These are phyloP conservation scores for Mus caroli DNA, from an alignment of 2,797 vertebrate species.

Conservation along the genomic window DNA sequence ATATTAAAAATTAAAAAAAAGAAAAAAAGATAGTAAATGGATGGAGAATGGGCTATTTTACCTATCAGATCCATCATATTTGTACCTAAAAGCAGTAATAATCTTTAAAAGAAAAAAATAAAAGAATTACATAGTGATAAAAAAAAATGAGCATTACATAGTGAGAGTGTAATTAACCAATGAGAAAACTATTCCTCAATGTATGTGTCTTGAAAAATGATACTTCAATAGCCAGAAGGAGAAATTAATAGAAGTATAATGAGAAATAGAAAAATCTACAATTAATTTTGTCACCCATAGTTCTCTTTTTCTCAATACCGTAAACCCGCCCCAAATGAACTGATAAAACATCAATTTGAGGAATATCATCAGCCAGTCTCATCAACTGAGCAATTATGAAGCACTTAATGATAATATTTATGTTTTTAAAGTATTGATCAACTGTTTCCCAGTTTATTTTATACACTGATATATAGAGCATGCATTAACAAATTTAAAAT, in stretches of 20 bases:
- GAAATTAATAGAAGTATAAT: conserved; percentile 10
- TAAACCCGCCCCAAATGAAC: background rate
- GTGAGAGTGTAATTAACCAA: background rate
- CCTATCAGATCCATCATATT: conserved; percentile 50
- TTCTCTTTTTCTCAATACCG: conserved; percentile 1
- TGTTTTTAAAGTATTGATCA: background rate
- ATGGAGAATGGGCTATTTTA: conserved; percentile 65
- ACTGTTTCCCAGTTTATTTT: background rate
- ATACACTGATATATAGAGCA: background rate
- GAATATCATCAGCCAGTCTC: background rate
- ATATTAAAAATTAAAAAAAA: too few relatives aligned
- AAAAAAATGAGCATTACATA: background rate
- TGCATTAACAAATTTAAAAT: background rate
- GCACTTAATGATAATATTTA: background rate
- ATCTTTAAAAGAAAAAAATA: conserved; percentile 16
- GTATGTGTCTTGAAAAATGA: background rate
- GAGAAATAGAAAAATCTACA: background rate
- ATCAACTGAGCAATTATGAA: conserved; percentile 6
- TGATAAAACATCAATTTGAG: background rate
- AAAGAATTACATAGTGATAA: conserved; percentile 58
- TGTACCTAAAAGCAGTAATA: conserved; percentile 64
- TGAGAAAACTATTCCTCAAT: background rate
- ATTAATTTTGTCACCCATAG: background rate
- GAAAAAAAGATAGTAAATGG: conserved; percentile 57
- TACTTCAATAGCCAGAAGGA: background rate